These are phyloP conservation scores for Poecilia gillii DNA, from an alignment of 2,797 vertebrate genomes.

Conservation along the genomic window DNA sequence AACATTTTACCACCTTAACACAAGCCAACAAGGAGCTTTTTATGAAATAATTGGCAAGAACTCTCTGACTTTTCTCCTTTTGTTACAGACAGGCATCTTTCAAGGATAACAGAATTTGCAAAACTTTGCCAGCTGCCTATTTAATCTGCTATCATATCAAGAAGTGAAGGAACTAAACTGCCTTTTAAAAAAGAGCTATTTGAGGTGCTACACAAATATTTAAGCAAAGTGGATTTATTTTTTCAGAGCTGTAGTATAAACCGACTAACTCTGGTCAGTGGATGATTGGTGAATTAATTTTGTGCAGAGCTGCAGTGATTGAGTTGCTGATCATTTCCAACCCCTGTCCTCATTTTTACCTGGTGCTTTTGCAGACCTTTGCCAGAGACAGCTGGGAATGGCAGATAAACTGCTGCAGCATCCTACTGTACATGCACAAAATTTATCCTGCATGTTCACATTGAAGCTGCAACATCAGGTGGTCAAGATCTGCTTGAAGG, in stretches of 20 bases:
- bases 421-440: not conserved
- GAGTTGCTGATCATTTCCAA: not conserved
- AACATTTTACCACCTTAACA: not conserved
- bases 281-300: not conserved
- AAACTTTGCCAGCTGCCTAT: not conserved
- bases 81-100: not conserved
- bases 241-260: not conserved
- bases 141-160: not conserved
- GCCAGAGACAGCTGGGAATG: not conserved
- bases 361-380: not conserved
- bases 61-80: not conserved
- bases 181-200: not conserved
- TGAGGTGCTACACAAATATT: not conserved
- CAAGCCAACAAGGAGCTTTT: not conserved
- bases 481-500: not conserved
- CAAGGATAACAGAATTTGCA: not conserved
- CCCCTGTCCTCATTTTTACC: not conserved
- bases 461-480: not conserved
- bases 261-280: not conserved
- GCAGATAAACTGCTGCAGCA: not conserved
- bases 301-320: not conserved
- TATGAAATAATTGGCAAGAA: not conserved
- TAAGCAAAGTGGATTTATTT: not conserved
- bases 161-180: not conserved
- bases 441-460: not conserved